Percentiles rank a stretch among this genome's conserved stretches.
Conservation (phyloP, 2,113 vertebrate genomes). For the Pongo pygmaeus region DNA sequence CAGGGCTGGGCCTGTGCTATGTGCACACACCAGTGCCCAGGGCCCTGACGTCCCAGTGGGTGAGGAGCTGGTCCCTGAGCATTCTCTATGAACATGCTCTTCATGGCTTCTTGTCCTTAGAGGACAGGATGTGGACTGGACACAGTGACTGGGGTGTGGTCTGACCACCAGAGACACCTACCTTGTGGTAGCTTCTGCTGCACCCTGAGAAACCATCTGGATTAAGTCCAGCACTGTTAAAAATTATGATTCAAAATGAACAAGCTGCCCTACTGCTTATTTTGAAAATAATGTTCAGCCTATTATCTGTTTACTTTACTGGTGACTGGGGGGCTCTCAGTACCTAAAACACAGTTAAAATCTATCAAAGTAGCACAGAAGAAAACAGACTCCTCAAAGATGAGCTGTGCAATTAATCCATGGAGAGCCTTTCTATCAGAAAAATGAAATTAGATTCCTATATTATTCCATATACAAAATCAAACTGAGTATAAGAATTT, state of each 20-base stretch:
- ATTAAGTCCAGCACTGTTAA: accelerated
- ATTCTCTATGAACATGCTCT: accelerated
- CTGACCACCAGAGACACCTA: background rate
- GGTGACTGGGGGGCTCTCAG: background rate
- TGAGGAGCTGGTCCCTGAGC: background rate
- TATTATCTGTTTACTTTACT: background rate
- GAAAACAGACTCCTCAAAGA: background rate
- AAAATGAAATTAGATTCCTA: background rate
- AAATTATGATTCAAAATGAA: background rate
- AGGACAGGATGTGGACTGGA: background rate
- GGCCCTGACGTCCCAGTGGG: accelerated
- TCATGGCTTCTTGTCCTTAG: background rate
- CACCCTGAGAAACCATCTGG: background rate
- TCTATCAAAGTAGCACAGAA: background rate
- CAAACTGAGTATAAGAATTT: background rate
- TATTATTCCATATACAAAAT: background rate
- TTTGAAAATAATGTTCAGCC: background rate
- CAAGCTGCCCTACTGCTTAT: accelerated
- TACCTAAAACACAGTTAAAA: background rate
- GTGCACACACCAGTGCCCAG: accelerated
- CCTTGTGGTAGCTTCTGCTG: accelerated
- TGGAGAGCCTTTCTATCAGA: background rate
- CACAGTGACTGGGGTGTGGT: background rate
- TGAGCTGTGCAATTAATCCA: background rate
- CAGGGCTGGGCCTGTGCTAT: background rate